A percentile compares a stretch with the other conserved stretches of the same genome.
These are phyloP conservation scores for Thecocarcelia acutangulata DNA, from an alignment of 2,888 invertebrate species.

Conservation along the genomic window DNA sequence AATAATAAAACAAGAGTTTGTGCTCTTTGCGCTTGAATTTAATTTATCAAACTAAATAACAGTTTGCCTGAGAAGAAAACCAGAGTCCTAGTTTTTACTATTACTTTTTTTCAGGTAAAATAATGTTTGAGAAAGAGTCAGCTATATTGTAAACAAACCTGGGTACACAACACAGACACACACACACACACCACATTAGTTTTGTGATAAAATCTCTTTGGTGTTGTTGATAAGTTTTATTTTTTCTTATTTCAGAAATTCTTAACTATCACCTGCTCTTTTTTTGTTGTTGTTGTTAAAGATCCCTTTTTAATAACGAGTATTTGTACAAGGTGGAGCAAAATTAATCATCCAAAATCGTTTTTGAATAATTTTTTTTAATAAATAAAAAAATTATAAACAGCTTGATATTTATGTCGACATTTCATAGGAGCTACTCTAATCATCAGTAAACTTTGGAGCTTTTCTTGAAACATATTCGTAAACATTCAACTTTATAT, in stretches of 20 bases:
- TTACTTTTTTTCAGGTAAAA: background rate
- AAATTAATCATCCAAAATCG: no score
- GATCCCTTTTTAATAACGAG: constrained; percentile 25
- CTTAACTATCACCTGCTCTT: constrained; percentile 57
- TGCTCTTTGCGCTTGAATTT: constrained; percentile 17
- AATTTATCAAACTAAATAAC: constrained; percentile 21
- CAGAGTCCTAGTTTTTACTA: constrained; percentile 8
- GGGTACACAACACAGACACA: no score
- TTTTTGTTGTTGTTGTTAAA: background rate
- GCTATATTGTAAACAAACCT: background rate
- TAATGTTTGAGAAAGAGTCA: constrained; percentile 18
- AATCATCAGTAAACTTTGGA: no score
- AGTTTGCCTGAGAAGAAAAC: constrained; percentile 4
- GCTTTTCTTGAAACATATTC: no score
- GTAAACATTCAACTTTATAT: no score
- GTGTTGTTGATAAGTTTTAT: background rate
- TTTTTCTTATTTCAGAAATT: constrained; percentile 7
- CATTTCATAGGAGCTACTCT: no score
- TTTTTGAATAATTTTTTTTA: no score
- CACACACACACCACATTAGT: no score
- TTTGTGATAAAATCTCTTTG: no score
- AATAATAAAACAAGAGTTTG: background rate
- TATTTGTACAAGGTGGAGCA: no score
- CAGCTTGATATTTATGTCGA: no score
- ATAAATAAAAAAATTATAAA: no score